Percentiles rank a stretch among this genome's conserved stretches.
phyloP scores from a whole-genome alignment of 2,888 invertebrate genomes.

The Drosophila quinaria region DNA sequence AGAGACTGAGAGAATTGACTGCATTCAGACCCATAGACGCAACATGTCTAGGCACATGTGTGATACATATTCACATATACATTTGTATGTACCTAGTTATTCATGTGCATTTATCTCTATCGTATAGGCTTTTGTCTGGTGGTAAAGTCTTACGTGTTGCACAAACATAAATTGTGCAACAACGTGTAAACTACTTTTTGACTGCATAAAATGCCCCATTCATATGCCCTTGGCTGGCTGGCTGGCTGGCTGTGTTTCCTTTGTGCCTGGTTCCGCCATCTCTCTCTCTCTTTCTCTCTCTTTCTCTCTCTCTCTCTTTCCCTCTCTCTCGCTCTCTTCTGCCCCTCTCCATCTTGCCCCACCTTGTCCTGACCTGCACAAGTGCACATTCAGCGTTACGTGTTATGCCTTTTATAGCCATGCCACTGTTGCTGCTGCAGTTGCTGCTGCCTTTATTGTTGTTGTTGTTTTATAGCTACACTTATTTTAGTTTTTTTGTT shows the following conservation, averaged over 20 bases:
- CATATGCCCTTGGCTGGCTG: slow-evolving; percentile 56
- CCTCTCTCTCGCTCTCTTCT: neutral
- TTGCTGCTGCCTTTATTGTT: slow-evolving; percentile 4
- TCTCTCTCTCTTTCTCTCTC: neutral
- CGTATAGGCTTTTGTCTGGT: slow-evolving; percentile 49
- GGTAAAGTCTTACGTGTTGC: slow-evolving; percentile 78
- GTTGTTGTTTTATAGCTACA: slow-evolving; percentile 31
- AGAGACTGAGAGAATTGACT: slow-evolving; percentile 22
- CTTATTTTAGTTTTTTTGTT: slow-evolving; percentile 32
- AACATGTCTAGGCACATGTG: slow-evolving; percentile 11
- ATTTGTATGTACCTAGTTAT: neutral
- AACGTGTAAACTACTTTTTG: slow-evolving; percentile 83
- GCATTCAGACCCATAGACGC: slow-evolving; percentile 2
- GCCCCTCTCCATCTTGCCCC: neutral
- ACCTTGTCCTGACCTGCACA: slow-evolving; percentile 17
- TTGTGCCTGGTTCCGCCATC: slow-evolving; percentile 21
- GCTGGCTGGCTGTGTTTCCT: slow-evolving; percentile 37
- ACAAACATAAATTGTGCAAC: slow-evolving; percentile 83
- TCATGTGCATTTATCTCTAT: slow-evolving; percentile 37
- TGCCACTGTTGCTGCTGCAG: slow-evolving; percentile 50
- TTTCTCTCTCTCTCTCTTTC: neutral
- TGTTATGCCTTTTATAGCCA: slow-evolving; percentile 70
- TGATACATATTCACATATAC: neutral
- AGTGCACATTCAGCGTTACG: slow-evolving; percentile 72
- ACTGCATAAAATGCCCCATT: slow-evolving; percentile 74